These are phyloP conservation scores for Erebia aethiops DNA, from an alignment of 2,888 invertebrate species.

Conservation along the genomic window DNA sequence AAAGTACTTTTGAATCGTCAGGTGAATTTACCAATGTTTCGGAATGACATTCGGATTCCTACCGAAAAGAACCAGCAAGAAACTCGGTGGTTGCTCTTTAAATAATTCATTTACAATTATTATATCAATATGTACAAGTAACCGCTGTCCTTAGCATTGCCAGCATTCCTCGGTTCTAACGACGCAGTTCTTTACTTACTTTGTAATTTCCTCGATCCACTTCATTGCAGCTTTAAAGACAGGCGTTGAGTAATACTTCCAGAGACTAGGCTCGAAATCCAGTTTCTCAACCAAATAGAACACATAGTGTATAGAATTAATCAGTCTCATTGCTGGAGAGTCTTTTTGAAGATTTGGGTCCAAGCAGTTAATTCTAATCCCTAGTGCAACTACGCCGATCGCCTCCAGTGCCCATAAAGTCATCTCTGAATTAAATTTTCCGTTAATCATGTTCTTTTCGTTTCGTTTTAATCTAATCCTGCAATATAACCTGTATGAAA, in stretches of 20 bases:
- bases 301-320: conserved; percentile 59
- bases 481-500: conserved; percentile 42
- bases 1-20: too few relatives aligned
- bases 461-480: conserved; percentile 80
- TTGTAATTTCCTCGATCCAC: conserved; percentile 51
- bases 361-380: conserved; percentile 64
- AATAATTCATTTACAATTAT: too few relatives aligned
- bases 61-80: too few relatives aligned
- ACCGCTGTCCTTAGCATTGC: too few relatives aligned
- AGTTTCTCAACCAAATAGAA: conserved; percentile 53
- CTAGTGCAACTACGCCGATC: conserved; percentile 65
- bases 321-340: conserved; percentile 60
- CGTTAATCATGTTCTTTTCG: conserved; percentile 78
- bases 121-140: too few relatives aligned
- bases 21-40: too few relatives aligned
- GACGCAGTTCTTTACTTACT: too few relatives aligned
- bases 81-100: too few relatives aligned
- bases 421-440: conserved; percentile 80
- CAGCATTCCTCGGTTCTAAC: too few relatives aligned
- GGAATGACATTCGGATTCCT: too few relatives aligned
- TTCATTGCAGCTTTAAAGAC: conserved; percentile 58
- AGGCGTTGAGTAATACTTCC: conserved; percentile 58
- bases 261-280: conserved; percentile 60
- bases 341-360: conserved; percentile 59
- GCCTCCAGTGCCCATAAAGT: conserved; percentile 86